These are phyloP conservation scores for Erithacus rubecula DNA, from an alignment of 2,797 vertebrate species.

Conservation along the genomic window DNA sequence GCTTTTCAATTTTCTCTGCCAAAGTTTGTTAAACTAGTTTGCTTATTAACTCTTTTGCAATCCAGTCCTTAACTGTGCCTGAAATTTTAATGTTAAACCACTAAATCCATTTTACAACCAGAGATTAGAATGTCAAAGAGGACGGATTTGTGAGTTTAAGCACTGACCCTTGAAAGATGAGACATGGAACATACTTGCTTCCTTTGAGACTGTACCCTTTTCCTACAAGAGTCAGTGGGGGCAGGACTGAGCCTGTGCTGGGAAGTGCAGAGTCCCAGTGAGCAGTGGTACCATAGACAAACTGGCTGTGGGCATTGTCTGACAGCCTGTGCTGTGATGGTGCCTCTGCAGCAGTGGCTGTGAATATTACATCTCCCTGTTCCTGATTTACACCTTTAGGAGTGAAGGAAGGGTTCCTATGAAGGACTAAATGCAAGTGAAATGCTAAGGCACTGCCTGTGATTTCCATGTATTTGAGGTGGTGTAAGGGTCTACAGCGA, in stretches of 20 bases:
- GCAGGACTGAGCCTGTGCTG: background rate
- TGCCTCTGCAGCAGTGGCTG: background rate
- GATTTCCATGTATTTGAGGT: background rate
- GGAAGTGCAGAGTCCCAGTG: background rate
- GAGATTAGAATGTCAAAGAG: conserved; percentile 53
- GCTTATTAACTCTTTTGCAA: conserved; percentile 57
- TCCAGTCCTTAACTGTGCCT: conserved; percentile 42
- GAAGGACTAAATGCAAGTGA: background rate
- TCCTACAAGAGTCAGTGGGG: fast-evolving
- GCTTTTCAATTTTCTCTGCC: conserved; percentile 26
- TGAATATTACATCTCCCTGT: background rate
- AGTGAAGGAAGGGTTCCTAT: background rate
- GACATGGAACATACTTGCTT: background rate
- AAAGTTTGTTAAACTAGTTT: conserved; percentile 53
- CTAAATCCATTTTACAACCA: conserved; percentile 58
- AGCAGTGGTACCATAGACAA: background rate
- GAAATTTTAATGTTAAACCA: conserved; percentile 63
- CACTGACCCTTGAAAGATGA: conserved; percentile 37
- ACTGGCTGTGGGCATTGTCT: background rate
- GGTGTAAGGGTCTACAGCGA: background rate
- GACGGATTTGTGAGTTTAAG: conserved; percentile 54
- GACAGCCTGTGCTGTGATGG: background rate
- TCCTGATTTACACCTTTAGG: background rate
- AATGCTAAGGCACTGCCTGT: background rate
- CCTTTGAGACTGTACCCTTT: background rate